Conservation (phyloP, 2,888 invertebrate species). For the Papilio protenor region DNA sequence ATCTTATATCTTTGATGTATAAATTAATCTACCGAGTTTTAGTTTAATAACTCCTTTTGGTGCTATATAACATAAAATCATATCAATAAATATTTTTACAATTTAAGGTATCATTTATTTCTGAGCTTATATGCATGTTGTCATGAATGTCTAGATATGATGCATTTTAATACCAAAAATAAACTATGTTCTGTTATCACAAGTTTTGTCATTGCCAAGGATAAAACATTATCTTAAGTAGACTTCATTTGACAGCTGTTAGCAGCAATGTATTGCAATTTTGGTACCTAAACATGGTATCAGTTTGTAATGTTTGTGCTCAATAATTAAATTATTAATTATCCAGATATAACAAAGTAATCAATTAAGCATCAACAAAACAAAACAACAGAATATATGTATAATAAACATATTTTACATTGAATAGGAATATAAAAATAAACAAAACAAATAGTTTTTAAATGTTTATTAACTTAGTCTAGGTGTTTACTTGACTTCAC, state of each 20-base stretch:
- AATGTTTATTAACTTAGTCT: slow-evolving; percentile 75
- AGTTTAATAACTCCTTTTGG: slow-evolving; percentile 22
- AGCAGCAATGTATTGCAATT: too few species aligned
- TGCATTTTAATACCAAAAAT: not conserved
- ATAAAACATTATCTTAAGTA: not conserved
- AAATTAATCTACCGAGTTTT: slow-evolving; percentile 25
- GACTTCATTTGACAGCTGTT: too few species aligned
- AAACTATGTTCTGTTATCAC: not conserved
- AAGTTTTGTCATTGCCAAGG: not conserved
- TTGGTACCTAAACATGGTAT: too few species aligned
- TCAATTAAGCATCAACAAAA: not conserved
- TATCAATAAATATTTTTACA: slow-evolving; percentile 43
- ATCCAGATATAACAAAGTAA: too few species aligned
- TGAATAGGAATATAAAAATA: slow-evolving; percentile 50
- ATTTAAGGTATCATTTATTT: slow-evolving; percentile 20
- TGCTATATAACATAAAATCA: slow-evolving; percentile 37
- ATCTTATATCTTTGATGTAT: not conserved
- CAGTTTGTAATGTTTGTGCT: too few species aligned
- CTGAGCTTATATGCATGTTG: not conserved
- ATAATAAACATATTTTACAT: not conserved
- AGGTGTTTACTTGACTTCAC: slow-evolving; percentile 88
- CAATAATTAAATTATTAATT: too few species aligned
- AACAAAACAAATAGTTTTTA: slow-evolving; percentile 52
- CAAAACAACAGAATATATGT: not conserved
- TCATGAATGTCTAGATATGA: not conserved